Evolutionary conservation across 1,140 invertebrate species (phyloP), one percentile per base, ranked within the genome.

Genomic region (Drosophila sturtevanti): DNA sequence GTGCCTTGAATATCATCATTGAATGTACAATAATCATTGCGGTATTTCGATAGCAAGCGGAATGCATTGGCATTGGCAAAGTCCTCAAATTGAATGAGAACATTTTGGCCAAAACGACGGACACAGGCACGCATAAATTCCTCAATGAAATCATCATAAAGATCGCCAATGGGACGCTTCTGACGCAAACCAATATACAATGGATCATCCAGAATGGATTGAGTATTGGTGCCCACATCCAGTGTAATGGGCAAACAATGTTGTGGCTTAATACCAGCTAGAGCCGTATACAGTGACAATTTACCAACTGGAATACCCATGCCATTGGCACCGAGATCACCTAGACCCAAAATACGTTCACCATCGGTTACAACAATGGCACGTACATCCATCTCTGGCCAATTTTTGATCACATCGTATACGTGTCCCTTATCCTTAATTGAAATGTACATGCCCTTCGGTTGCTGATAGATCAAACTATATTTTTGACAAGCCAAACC

Each of bases 1-100:
- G 98, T 99, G 38, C 98, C 98, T 92, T 99, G 98, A 89, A 99
- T 99, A 89, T 99, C 98, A 91, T 99, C 98, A 92, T 99, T 99
- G 92, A 99, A 99, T 10, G 97, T 98, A 91, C 98, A 98, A 89
- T 98, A 99, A 16, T 92, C 81, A 60, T 97, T 92, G 22, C 97
- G 94, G 92, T 99, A 99, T 91, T 97, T 98, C 73, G 95, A 95
- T 58, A 99, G 93, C 58, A 99, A 92, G 16, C 97, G 93, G 93
- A 99, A 99, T 10, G 98, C 98, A 93, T 99, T 99, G 0, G 95
- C 93, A 86, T 99, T 99, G 27, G 95, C 98, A 92, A 99, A 99
- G 93, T 99, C 98, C 93, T 99, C 98, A 93, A 99, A 99, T 93
- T 99, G 94, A 56, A 97, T 97, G 12, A 98, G 93, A 48, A 95